Evolutionary conservation across 30 jellyfish, hydroid and myxozoan species (phyloP).

Genomic region (Mastigias papua): DNA sequence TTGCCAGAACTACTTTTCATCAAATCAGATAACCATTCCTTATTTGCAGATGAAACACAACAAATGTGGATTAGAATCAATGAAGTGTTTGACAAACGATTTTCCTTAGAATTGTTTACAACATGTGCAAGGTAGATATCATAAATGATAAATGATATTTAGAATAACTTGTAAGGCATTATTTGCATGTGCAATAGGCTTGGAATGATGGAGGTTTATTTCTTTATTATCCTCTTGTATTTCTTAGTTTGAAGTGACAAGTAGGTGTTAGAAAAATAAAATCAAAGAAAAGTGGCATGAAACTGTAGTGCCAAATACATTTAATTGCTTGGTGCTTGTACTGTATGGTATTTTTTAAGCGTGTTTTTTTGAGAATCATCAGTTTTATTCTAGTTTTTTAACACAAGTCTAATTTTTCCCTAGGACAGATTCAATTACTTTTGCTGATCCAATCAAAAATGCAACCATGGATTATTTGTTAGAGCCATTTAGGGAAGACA

Average conservation of each 20-base stretch:
- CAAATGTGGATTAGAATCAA: conserved; percentile 49
- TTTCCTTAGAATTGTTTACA: conserved; percentile 11
- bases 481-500: conserved; percentile 58
- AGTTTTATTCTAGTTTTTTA: not conserved
- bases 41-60: conserved; percentile 40
- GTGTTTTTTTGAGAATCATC: not conserved
- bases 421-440: conserved; percentile 36
- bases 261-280: too few relatives aligned
- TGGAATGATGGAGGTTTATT: too few relatives aligned
- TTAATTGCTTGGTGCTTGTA: too few relatives aligned
- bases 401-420: not conserved
- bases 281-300: too few relatives aligned
- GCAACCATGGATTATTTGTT: conserved; percentile 33
- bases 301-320: too few relatives aligned
- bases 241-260: too few relatives aligned
- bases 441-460: conserved; percentile 50
- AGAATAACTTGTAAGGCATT: too few relatives aligned
- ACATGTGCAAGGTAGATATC: conserved; percentile 18
- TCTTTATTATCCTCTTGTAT: too few relatives aligned
- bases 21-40: too few relatives aligned
- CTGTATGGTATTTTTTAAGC: not conserved
- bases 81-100: conserved; percentile 47
- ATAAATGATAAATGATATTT: not conserved
- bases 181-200: too few relatives aligned
- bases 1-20: too few relatives aligned